Percentiles rank a stretch among this genome's conserved stretches.
phyloP scores from a whole-genome alignment of 2,797 vertebrate genomes.

The Danio kyathit region DNA sequence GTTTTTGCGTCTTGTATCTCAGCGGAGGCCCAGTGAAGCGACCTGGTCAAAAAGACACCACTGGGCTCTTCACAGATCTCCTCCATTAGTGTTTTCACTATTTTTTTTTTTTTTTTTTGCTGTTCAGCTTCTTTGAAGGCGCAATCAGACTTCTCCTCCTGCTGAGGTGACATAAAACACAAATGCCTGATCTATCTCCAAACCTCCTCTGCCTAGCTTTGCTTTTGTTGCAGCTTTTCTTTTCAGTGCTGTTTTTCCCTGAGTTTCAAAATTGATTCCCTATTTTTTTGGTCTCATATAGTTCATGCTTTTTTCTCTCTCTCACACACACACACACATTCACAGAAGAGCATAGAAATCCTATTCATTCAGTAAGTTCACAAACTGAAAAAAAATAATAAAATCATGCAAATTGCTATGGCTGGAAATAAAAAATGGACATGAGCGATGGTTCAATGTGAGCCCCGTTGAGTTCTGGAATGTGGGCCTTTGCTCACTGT shows the following conservation, averaged over 20 bases:
- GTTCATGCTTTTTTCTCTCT: constrained; percentile 45
- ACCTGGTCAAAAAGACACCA: constrained; percentile 7
- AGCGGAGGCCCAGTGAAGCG: neutral
- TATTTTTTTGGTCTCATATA: neutral
- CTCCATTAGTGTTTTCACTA: constrained; percentile 34
- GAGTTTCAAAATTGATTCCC: constrained; percentile 57
- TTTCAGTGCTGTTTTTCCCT: constrained; percentile 39
- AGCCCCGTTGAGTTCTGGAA: constrained; percentile 10
- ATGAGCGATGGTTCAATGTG: neutral
- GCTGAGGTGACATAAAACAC: constrained; percentile 52
- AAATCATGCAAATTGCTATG: neutral
- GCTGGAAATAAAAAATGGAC: constrained; percentile 9
- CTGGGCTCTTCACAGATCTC: constrained; percentile 1
- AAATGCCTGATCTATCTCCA: constrained; percentile 52
- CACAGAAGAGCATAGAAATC: neutral
- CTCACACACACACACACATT: neutral
- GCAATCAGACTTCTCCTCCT: constrained; percentile 41
- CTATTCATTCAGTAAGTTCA: constrained; percentile 1
- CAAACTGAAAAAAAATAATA: neutral
- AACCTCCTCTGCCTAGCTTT: constrained; percentile 32
- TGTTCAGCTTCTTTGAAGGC: constrained; percentile 44
- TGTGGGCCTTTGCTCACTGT: constrained; percentile 5
- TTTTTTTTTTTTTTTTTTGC: neutral
- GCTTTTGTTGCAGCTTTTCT: constrained; percentile 36
- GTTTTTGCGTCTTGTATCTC: constrained; percentile 19